Evolutionary conservation across 2,888 invertebrate species (phyloP).

Genomic region (Phrixothrix hirtus): DNA sequence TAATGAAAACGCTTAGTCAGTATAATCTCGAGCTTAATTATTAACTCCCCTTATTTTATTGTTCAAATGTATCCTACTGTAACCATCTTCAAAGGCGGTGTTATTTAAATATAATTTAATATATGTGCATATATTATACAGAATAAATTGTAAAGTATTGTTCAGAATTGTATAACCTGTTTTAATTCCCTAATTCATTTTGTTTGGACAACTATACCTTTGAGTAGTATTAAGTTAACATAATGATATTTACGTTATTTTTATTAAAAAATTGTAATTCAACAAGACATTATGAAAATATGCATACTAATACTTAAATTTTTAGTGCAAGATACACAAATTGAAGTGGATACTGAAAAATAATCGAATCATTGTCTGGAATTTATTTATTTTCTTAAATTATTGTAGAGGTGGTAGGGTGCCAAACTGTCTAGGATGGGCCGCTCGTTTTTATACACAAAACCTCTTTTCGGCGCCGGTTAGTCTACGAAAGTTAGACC

Average conservation of each 20-base stretch:
- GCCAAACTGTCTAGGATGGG: conserved; percentile 37
- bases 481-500: conserved; percentile 35
- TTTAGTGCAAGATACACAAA: no score
- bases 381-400: no score
- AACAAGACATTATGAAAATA: no score
- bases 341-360: no score
- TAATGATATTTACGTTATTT: no score
- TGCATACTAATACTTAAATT: no score
- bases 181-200: conserved; percentile 19
- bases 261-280: no score
- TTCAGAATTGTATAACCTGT: conserved; percentile 19
- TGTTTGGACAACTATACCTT: conserved; percentile 17
- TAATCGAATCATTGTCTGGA: no score
- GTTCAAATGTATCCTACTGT: conserved; percentile 13
- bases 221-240: neutral
- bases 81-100: conserved; percentile 21
- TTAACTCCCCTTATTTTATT: conserved; percentile 11
- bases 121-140: conserved; percentile 21
- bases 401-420: conserved; percentile 29
- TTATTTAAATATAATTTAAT: conserved; percentile 16
- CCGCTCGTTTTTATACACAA: conserved; percentile 22
- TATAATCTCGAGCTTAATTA: neutral
- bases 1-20: no score
- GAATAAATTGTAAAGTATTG: conserved; percentile 18
- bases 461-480: conserved; percentile 39